Evolutionary conservation across 2,888 invertebrate genomes (phyloP), one percentile per base, ranked within the genome.

Genomic region (Dynastes grantii): DNA sequence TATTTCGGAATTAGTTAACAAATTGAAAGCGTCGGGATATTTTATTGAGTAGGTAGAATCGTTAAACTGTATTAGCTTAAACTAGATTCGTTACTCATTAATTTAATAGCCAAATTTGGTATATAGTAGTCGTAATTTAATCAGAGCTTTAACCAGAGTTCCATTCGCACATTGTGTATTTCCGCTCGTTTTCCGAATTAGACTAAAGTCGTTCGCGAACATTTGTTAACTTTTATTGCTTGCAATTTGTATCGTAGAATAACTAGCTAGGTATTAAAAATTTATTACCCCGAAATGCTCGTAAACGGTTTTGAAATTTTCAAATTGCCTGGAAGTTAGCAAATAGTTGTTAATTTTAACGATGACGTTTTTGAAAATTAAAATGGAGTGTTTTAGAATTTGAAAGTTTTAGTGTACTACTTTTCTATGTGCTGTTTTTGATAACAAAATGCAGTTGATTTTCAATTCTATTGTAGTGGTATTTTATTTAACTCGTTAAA

Each of bases 1-100:
- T 37, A 65, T 65, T 65, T 65, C 37, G 64, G 9, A n/a, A 45
- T 40, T 65, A 16, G 65, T 40, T 65, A 16, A 65, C 37, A 40
- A 65, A 65, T 65, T 16, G 37, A 4, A 65, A 40, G 40, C 4
- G 22, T 8, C 16, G 8, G 22, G 3, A 55, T 55, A 55, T n/a
- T 55, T 55, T n/a, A 16, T 55, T 2, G 8, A 11, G 11, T 40
- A n/a, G 16, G 37, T 32, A 65, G 6, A 0, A 11, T 37, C 37
- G 0, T 40, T 37, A 5, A 4, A 40, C 37, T 64, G 11, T 64
- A 11, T 9, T 37, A 37, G 37, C 37, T 37, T 37, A 37, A 22
- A 16, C 4, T 2, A 65, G 4, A 32, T 65, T n/a, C 40, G 40
- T 16, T 22, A 0, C 0, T 65, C 45, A 65, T 16, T 37, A 65